These are phyloP conservation scores for Lepus timidus DNA, from an alignment of 2,113 vertebrate species.

Conservation along the genomic window DNA sequence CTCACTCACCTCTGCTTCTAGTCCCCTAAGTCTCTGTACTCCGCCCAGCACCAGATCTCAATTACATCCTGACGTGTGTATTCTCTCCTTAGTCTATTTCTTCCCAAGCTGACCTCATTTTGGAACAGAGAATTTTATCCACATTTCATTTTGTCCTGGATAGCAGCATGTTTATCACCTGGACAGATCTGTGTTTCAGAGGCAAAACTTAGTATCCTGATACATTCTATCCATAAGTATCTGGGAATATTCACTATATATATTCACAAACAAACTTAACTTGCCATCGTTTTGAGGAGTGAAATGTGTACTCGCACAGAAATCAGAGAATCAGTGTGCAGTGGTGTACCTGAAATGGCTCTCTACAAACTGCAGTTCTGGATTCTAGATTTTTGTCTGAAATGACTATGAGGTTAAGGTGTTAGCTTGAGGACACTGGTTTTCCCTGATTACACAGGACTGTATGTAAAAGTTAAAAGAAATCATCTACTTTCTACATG, in stretches of 20 bases:
- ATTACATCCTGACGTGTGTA: not conserved
- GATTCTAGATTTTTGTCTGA: conserved; percentile 10
- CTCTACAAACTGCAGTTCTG: accelerated
- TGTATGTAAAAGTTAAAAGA: not conserved
- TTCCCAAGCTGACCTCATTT: not conserved
- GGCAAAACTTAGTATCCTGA: not conserved
- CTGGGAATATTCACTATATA: not conserved
- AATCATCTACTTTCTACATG: not conserved
- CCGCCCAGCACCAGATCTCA: not conserved
- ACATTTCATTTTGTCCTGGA: not conserved
- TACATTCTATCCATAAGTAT: conserved; percentile 4
- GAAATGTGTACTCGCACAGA: not conserved
- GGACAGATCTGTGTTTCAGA: conserved; percentile 3
- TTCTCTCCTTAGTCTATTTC: not conserved
- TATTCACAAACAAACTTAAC: not conserved
- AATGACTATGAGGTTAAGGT: not conserved
- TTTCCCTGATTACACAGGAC: not conserved
- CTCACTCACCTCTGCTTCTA: not conserved
- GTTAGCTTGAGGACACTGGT: not conserved
- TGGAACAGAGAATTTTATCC: not conserved
- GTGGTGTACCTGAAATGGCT: not conserved
- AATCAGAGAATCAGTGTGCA: not conserved
- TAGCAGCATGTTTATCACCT: conserved; percentile 2
- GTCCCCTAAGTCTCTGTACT: not conserved
- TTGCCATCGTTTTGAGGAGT: not conserved